Conservation (phyloP, 2,113 vertebrate species). For the Vombatus ursinus region DNA sequence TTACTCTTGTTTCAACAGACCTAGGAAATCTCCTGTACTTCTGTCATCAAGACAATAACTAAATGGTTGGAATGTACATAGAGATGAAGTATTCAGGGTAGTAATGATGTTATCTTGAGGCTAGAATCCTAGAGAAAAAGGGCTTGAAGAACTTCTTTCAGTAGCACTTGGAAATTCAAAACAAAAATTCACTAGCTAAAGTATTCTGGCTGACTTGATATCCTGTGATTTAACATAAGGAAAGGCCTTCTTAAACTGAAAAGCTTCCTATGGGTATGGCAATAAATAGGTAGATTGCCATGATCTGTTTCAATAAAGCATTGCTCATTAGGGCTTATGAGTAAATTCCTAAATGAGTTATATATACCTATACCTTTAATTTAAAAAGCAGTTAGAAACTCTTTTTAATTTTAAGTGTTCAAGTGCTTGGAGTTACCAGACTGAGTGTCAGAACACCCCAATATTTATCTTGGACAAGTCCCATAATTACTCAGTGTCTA, state of each 20-base stretch:
- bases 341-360: neutral
- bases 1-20: neutral
- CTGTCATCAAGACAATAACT: neutral
- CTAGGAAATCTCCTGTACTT: neutral
- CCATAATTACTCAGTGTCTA: neutral
- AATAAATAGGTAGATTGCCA: neutral
- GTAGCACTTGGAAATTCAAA: neutral
- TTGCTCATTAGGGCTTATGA: neutral
- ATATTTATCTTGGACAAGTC: neutral
- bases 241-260: neutral
- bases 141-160: neutral
- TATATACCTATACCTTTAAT: neutral
- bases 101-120: neutral
- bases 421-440: neutral
- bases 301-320: neutral
- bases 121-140: neutral
- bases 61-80: neutral
- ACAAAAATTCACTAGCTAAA: neutral
- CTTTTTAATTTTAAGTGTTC: neutral
- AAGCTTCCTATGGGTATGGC: neutral
- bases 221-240: neutral
- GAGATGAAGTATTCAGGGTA: neutral
- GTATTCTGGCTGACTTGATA: neutral
- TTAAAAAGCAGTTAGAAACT: neutral
- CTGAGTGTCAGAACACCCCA: neutral